These are phyloP conservation scores for Sebastes kiyomatsui DNA, from an alignment of 2,797 vertebrate genomes.

Conservation along the genomic window DNA sequence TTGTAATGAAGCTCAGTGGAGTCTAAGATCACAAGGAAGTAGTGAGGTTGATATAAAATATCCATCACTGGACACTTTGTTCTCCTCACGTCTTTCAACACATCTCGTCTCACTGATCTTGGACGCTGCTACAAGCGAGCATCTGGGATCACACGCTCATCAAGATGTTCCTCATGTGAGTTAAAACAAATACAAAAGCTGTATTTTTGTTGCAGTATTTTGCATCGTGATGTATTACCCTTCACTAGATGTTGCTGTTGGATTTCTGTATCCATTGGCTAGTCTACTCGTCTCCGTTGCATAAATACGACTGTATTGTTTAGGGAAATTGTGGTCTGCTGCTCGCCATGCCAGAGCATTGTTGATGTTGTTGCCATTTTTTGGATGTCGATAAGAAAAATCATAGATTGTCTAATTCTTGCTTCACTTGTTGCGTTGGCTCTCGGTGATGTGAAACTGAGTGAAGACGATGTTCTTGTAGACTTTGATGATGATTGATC, in stretches of 20 bases:
- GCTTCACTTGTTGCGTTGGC: slow-evolving; percentile 31
- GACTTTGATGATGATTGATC: slow-evolving; percentile 51
- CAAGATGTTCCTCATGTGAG: not conserved
- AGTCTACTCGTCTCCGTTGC: not conserved
- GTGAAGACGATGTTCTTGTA: slow-evolving; percentile 25
- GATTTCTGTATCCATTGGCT: slow-evolving; percentile 9
- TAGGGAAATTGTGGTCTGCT: slow-evolving; percentile 1
- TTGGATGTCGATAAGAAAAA: slow-evolving; percentile 46
- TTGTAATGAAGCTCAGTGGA: not conserved
- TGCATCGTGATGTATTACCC: slow-evolving; percentile 22
- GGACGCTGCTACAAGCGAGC: not conserved
- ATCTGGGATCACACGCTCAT: slow-evolving; percentile 13
- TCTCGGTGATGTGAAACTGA: slow-evolving; percentile 26
- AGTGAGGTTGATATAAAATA: not conserved
- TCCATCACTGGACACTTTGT: not conserved
- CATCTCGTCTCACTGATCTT: not conserved
- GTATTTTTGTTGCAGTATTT: not conserved
- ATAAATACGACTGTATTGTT: slow-evolving; percentile 22
- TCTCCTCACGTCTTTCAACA: not conserved
- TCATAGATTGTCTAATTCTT: slow-evolving; percentile 20
- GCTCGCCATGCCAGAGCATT: not conserved
- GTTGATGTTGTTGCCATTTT: slow-evolving; percentile 30
- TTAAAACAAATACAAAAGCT: not conserved
- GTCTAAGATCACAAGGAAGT: not conserved
- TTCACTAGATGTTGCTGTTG: slow-evolving; percentile 18